Evolutionary conservation across 2,888 invertebrate species (phyloP).

Genomic region (Lysandra coridon): DNA sequence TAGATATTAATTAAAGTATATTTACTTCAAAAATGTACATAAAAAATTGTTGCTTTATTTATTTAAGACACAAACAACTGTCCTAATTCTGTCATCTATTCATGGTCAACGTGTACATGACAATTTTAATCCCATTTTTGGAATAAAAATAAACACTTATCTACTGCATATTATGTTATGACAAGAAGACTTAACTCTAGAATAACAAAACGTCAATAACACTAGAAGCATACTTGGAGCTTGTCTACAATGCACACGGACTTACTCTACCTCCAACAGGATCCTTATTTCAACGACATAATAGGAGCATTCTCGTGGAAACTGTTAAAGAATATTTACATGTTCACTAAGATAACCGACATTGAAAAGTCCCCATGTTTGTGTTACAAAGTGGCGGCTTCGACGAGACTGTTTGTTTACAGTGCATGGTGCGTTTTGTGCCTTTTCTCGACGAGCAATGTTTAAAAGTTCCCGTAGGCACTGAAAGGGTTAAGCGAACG

Average conservation of each 20-base stretch:
- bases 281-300: background rate
- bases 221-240: background rate
- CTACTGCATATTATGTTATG: background rate
- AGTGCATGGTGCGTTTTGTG: background rate
- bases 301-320: background rate
- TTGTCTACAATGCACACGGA: background rate
- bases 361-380: slow-evolving; percentile 47
- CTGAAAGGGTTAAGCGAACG: background rate
- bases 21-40: no score
- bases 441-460: background rate
- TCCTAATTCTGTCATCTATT: no score
- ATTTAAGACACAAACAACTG: no score
- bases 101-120: no score
- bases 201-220: slow-evolving; percentile 2
- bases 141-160: no score
- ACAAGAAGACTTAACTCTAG: background rate
- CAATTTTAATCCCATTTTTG: no score
- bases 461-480: background rate
- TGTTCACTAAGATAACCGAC: slow-evolving; percentile 40
- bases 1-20: no score
- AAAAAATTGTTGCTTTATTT: no score
- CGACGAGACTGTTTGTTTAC: slow-evolving; percentile 39
- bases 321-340: background rate
- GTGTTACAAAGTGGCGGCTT: slow-evolving; percentile 56
- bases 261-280: background rate